A percentile compares a stretch with the other conserved stretches of the same genome.
Conservation (phyloP, 2,797 vertebrate species). For the Notamacropus eugenii region DNA sequence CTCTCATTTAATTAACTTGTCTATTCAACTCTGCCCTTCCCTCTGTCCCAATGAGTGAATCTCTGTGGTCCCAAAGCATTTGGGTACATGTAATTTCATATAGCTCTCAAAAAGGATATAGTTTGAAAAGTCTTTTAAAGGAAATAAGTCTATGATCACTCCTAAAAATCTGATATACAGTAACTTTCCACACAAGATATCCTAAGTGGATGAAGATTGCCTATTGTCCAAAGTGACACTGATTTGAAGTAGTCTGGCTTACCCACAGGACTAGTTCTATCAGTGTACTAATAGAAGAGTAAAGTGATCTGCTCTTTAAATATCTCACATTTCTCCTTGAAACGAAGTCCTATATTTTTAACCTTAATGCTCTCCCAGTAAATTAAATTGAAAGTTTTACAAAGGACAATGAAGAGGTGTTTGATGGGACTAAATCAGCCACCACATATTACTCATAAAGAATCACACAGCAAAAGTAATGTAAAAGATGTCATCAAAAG, state of each 20-base stretch:
- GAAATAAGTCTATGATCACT: neutral
- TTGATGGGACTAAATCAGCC: neutral
- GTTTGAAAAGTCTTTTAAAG: neutral
- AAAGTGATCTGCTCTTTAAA: neutral
- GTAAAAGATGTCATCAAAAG: neutral
- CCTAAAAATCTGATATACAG: neutral
- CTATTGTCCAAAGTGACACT: neutral
- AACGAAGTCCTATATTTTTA: neutral
- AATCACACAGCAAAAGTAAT: neutral
- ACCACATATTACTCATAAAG: neutral
- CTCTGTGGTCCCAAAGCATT: neutral
- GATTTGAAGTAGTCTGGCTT: neutral
- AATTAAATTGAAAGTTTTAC: neutral
- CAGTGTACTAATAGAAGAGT: neutral
- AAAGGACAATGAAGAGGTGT: neutral
- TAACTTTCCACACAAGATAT: neutral
- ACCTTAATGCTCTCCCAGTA: neutral
- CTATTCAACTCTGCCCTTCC: neutral
- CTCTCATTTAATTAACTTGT: neutral
- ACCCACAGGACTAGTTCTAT: neutral
- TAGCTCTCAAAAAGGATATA: neutral
- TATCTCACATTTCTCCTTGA: neutral
- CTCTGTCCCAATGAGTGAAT: neutral
- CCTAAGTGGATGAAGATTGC: neutral
- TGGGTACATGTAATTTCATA: neutral